Base-by-base conservation (phyloP, 2,797 vertebrate species). In the Chelon auratus region DNA sequence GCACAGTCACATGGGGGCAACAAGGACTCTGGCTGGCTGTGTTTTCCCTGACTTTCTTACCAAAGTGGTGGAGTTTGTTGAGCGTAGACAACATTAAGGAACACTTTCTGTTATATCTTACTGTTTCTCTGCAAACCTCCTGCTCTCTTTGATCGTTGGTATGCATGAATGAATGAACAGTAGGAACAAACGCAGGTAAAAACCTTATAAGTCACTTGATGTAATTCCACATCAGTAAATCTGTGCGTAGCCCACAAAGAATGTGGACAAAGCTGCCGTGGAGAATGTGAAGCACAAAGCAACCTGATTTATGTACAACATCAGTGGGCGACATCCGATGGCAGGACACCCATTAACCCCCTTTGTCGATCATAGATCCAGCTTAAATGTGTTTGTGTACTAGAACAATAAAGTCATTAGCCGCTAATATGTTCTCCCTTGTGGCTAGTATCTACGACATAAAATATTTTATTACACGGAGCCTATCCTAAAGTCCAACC, bases 371-470 rank as follows among this genome's bases (percentile, higher is more conserved):
- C 39, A 40, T 40, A 40, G 8, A 40, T 40, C 39, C 39, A 13
- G 12, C 10, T 40, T 40, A 40, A 40, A 40, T 40, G 39, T 40
- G 39, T 40, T 13, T 11, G 39, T 40, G 9, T 10, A 47, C 17
- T 20, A 12, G n/a, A 50, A 33, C 30, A 33, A 39, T 66, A 20
- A 65, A 64, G 36, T 71, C 10, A n/a, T 30, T 72, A 37, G 72
- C 56, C 24, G 30, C 20, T 3, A 33, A 9, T 64, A 56, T 47
- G 5, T 5, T 43, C 24, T 18, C 9, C 10, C 15, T 13, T 6
- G 15, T 45, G n/a, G 53, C 48, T 37, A 42, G 39, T 22, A 59
- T 12, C 39, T 51, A 11, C 9, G 17, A 26, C 43, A 18, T 62
- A 72, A 69, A 76, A 52, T 15, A n/a, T 51, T 68, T 53, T 24